Percentiles rank a stretch among this genome's conserved stretches.
Conservation (phyloP, 2,888 invertebrate genomes). For the Cheilosia impressa region DNA sequence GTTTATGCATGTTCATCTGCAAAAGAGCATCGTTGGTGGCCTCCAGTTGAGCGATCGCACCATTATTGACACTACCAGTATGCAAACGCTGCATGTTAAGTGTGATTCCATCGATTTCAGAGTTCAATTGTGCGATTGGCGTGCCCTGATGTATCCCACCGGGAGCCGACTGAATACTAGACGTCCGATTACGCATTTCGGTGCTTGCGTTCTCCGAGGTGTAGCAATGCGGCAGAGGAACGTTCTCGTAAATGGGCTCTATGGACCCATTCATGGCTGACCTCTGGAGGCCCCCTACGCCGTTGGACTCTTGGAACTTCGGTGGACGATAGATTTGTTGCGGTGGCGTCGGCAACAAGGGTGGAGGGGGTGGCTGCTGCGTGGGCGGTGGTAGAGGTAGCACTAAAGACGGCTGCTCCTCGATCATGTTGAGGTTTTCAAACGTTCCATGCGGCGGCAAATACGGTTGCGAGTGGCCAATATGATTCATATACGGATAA, state of each 20-base stretch:
- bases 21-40: slow-evolving; percentile 59
- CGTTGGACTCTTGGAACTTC: slow-evolving; percentile 69
- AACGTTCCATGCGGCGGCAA: slow-evolving; percentile 88
- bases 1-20: slow-evolving; percentile 55
- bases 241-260: slow-evolving; percentile 93
- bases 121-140: slow-evolving; percentile 67
- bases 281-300: slow-evolving; percentile 79
- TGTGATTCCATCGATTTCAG: slow-evolving; percentile 67
- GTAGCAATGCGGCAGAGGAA: slow-evolving; percentile 88
- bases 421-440: slow-evolving; percentile 87
- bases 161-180: slow-evolving; percentile 89
- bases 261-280: slow-evolving; percentile 85
- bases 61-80: slow-evolving; percentile 44
- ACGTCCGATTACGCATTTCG: slow-evolving; percentile 84
- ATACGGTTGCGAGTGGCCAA: slow-evolving; percentile 83
- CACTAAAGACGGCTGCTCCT: slow-evolving; percentile 83
- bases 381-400: slow-evolving; percentile 84
- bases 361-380: slow-evolving; percentile 84
- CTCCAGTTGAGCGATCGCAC: slow-evolving; percentile 53
- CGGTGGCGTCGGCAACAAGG: slow-evolving; percentile 60
- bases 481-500: slow-evolving; percentile 80
- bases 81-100: slow-evolving; percentile 68
- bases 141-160: slow-evolving; percentile 85
- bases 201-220: slow-evolving; percentile 71
- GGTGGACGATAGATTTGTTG: slow-evolving; percentile 77